A percentile compares a stretch with the other conserved stretches of the same genome.
Evolutionary conservation across 2,888 invertebrate genomes (phyloP).

Genomic region (Rhamnusium bicolor): DNA sequence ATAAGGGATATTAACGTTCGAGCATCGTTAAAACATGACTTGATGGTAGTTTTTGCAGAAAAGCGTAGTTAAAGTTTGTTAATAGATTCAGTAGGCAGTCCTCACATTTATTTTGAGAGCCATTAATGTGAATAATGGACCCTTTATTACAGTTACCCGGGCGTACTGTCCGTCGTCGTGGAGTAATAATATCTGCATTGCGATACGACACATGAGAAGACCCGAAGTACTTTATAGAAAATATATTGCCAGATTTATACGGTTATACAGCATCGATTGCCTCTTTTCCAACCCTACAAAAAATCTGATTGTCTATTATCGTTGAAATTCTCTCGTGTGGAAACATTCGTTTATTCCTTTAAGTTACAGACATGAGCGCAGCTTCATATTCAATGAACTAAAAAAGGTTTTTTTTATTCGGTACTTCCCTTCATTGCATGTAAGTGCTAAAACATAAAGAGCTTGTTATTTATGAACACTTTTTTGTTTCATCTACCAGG

Average conservation of each 20-base stretch:
- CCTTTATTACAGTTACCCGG: conserved; percentile 26
- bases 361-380: conserved; percentile 45
- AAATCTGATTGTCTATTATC: conserved; percentile 54
- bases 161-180: background rate
- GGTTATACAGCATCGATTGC: conserved; percentile 37
- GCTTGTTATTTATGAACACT: background rate
- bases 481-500: background rate
- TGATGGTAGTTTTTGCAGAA: conserved; percentile 14
- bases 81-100: conserved; percentile 25
- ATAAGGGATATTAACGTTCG: background rate
- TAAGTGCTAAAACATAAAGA: background rate
- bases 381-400: conserved; percentile 48
- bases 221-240: conserved; percentile 15
- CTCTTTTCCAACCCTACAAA: conserved; percentile 29
- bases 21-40: background rate
- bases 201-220: conserved; percentile 10
- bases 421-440: conserved; percentile 4
- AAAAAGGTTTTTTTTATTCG: conserved; percentile 19
- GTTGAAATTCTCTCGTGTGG: conserved; percentile 45
- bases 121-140: conserved; percentile 39
- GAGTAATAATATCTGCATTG: conserved; percentile 36
- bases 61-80: conserved; percentile 22
- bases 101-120: conserved; percentile 27
- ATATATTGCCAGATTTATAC: conserved; percentile 38
- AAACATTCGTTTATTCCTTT: conserved; percentile 48